These are phyloP conservation scores for Periophthalmodon schlosseri DNA, from an alignment of 2,113 vertebrate genomes.

Conservation along the genomic window DNA sequence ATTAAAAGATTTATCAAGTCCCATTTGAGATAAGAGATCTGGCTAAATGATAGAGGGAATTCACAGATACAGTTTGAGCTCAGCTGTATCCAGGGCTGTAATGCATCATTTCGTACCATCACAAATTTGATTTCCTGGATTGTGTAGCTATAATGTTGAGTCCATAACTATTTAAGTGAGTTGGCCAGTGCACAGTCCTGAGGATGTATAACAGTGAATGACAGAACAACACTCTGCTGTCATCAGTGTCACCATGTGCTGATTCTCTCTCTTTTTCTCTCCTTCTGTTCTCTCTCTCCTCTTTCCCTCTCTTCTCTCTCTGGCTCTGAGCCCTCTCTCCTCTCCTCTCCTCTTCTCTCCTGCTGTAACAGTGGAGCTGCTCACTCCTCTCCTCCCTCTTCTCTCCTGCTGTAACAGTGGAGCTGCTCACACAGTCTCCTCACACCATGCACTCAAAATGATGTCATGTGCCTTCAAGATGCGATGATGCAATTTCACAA, in stretches of 20 bases:
- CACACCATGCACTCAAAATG: neutral
- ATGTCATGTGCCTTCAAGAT: slow-evolving; percentile 7
- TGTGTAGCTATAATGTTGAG: neutral
- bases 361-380: slow-evolving; percentile 3
- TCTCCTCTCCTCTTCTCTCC: too few species aligned
- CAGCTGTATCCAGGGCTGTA: neutral
- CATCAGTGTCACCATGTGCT: slow-evolving; percentile 9
- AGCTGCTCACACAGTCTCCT: slow-evolving; percentile 3
- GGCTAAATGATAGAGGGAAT: neutral
- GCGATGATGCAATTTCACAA: slow-evolving; percentile 5
- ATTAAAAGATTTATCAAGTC: neutral
- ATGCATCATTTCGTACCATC: neutral
- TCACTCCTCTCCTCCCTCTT: neutral
- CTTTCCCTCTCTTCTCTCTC: slow-evolving; percentile 12
- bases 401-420: neutral
- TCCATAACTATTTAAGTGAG: neutral
- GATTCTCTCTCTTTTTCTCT: slow-evolving; percentile 12
- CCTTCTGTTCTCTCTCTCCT: neutral
- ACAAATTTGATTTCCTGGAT: too few species aligned
- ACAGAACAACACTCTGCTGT: neutral
- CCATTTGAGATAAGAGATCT: neutral
- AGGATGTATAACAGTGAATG: slow-evolving; percentile 15
- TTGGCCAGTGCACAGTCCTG: neutral
- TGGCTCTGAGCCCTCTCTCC: slow-evolving; percentile 17
- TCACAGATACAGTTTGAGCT: neutral